A percentile compares a stretch with the other conserved stretches of the same genome.
These are phyloP conservation scores for Psephotus haematonotus DNA, from an alignment of 2,113 vertebrate species.

Conservation along the genomic window DNA sequence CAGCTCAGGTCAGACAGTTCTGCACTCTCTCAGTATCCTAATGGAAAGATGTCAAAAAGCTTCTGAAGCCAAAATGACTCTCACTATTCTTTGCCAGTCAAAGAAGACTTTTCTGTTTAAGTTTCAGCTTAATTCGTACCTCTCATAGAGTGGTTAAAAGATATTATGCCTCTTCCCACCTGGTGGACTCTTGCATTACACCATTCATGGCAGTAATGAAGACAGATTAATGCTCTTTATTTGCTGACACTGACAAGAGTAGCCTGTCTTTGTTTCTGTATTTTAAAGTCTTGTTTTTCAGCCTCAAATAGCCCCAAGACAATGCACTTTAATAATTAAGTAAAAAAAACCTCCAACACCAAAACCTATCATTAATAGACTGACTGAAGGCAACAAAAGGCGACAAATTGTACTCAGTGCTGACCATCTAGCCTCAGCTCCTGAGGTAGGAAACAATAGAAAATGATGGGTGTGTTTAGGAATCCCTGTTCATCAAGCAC, in stretches of 20 bases:
- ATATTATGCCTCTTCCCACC: slow-evolving; percentile 37
- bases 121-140: slow-evolving; percentile 52
- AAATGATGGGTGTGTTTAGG: background rate
- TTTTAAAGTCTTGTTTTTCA: slow-evolving; percentile 72
- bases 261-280: slow-evolving; percentile 65
- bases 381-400: background rate
- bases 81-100: slow-evolving; percentile 30
- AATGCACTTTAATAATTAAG: slow-evolving; percentile 24
- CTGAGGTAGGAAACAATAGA: background rate
- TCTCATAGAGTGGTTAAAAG: slow-evolving; percentile 32
- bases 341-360: slow-evolving; percentile 5
- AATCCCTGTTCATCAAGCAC: background rate
- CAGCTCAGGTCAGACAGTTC: background rate
- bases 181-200: slow-evolving; percentile 44
- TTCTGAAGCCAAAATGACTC: slow-evolving; percentile 37
- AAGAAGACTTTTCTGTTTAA: slow-evolving; percentile 39
- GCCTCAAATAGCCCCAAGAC: slow-evolving; percentile 22
- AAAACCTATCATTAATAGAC: slow-evolving; percentile 68
- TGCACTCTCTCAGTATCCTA: background rate
- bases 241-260: slow-evolving; percentile 75
- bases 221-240: slow-evolving; percentile 83
- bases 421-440: background rate
- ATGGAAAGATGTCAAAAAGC: slow-evolving; percentile 39
- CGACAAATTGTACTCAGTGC: background rate
- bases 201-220: slow-evolving; percentile 77